Conservation (phyloP, 2,888 invertebrate species). For the Exocentrus adspersus region DNA sequence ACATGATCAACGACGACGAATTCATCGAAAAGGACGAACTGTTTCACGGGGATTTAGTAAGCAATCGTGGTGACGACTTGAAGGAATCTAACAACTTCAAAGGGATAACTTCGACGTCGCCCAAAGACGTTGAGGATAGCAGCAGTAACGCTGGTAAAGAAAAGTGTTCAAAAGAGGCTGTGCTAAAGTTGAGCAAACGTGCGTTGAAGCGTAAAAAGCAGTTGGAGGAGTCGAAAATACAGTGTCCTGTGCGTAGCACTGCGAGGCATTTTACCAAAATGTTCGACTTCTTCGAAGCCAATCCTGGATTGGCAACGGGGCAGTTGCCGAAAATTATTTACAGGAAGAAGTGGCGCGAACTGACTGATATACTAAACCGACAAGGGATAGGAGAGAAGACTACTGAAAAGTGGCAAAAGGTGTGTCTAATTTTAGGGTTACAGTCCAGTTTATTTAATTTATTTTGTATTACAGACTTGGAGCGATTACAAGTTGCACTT, state of each 20-base stretch:
- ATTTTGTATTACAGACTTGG: too few relatives aligned
- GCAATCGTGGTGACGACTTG: constrained; percentile 9
- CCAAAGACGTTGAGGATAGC: constrained; percentile 12
- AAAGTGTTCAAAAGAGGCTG: background rate
- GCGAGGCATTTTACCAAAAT: constrained; percentile 28
- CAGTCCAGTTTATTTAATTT: too few relatives aligned
- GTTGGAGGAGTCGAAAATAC: constrained; percentile 20
- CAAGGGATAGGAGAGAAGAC: constrained; percentile 31
- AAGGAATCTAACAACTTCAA: constrained; percentile 12
- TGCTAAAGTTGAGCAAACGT: constrained; percentile 17
- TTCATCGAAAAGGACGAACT: constrained; percentile 22
- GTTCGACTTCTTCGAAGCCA: constrained; percentile 29
- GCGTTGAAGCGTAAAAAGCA: constrained; percentile 16
- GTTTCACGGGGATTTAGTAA: constrained; percentile 24
- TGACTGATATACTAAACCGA: constrained; percentile 25
- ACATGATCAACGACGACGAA: constrained; percentile 23
- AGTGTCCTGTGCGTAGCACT: constrained; percentile 24
- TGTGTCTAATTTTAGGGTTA: background rate
- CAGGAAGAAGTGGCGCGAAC: constrained; percentile 28
- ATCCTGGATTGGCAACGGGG: constrained; percentile 30
- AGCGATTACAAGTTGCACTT: constrained; percentile 26
- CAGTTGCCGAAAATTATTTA: constrained; percentile 28
- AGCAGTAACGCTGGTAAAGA: constrained; percentile 9
- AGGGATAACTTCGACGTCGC: background rate
- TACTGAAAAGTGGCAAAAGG: constrained; percentile 32